Base-by-base conservation (phyloP, 1,140 invertebrate genomes). In the Hesperophylax magnus region DNA sequence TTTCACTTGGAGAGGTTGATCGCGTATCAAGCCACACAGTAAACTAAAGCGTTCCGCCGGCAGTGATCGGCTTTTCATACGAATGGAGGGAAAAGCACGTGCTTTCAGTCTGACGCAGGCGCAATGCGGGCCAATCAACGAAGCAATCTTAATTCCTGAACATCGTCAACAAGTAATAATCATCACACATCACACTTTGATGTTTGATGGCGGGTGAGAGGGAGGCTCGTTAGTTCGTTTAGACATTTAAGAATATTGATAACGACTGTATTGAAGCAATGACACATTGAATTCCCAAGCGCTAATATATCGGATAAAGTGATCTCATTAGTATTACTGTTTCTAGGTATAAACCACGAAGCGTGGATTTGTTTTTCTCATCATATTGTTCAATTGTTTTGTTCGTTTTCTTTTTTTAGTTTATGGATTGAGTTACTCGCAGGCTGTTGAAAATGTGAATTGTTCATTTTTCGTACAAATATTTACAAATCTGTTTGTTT, bases 1-100 rank as follows among this genome's bases (percentile, higher is more conserved):
- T 22, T n/a, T 47, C 3, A 47, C 39, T 14, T 14, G 47, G 8
- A 24, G 20, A 31, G 63, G 52, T 54, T 15, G 47, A 53, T 8
- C 52, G 47, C 63, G 77, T 24, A 39, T n/a, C 77, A 18, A 69
- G 61, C n/a, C 63, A 34, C 63, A 27, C 67, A 78, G 31, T 78
- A 69, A 69, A 69, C 61, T 67, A 78, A 67, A 53, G 24, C 39
- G 47, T 20, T 24, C 24, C 34, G 27, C 72, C 56, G 72, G 72
- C 61, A 56, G 52, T 65, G 53, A 54, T 53, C 52, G 52, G 77
- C 61, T 78, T 78, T 78, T 78, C 77, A 78, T 78, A 78, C 77
- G 61, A 39, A 31, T 54, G 77, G 63, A 27, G 52, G 52, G 77
- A 78, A 78, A 78, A 78, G 77, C 77, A 78, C 77, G 77, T 78